Evolutionary conservation across 2,888 invertebrate genomes (phyloP).

Genomic region (Tetropium fuscum): DNA sequence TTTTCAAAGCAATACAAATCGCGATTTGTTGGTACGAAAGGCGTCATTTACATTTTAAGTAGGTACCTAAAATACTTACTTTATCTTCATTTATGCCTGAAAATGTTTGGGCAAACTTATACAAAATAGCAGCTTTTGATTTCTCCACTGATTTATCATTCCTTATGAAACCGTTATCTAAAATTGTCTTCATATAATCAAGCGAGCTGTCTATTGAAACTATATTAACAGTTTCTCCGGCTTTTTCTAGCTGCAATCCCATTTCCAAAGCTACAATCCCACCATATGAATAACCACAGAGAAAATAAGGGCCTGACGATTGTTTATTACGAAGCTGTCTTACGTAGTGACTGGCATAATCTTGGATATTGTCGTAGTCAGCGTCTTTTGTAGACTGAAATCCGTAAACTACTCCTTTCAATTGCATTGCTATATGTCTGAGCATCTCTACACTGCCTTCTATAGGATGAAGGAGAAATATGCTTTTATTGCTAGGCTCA

Average conservation of each 20-base stretch:
- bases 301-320: slow-evolving; percentile 39
- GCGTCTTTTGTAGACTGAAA: slow-evolving; percentile 34
- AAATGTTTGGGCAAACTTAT: slow-evolving; percentile 29
- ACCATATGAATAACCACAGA: slow-evolving; percentile 47
- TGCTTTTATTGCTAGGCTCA: slow-evolving; percentile 12
- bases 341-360: slow-evolving; percentile 29
- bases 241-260: slow-evolving; percentile 37
- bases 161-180: slow-evolving; percentile 26
- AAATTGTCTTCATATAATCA: slow-evolving; percentile 23
- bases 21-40: no score
- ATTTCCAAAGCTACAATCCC: slow-evolving; percentile 37
- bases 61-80: no score
- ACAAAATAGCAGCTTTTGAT: slow-evolving; percentile 24
- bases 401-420: slow-evolving; percentile 41
- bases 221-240: slow-evolving; percentile 34
- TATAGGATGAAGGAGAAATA: slow-evolving; percentile 45
- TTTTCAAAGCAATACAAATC: no score
- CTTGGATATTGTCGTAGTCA: slow-evolving; percentile 30
- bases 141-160: slow-evolving; percentile 16
- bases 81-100: slow-evolving; percentile 20
- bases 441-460: slow-evolving; percentile 40
- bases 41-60: no score
- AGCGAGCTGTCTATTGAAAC: slow-evolving; percentile 41
- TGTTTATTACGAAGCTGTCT: slow-evolving; percentile 32
- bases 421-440: slow-evolving; percentile 31